These are phyloP conservation scores for human (Homo sapiens) DNA, from an alignment of 2,113 vertebrate species.

Conservation along the genomic window GRCh38 chrX:28515001-28515500, in stretches of 20 bases:
- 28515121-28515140: no score
- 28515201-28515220: constrained; percentile 14
- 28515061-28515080: no score
- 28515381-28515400: not conserved
- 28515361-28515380: constrained; percentile 19
- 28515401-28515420: not conserved
- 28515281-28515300: not conserved
- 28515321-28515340: not conserved
- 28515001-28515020: no score
- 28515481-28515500: not conserved
- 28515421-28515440: not conserved
- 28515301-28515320: not conserved
- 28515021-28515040: no score
- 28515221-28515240: constrained; percentile 13
- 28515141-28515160: no score
- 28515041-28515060: no score
- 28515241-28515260: constrained; percentile 29
- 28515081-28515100: no score
- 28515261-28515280: not conserved
- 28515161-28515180: no score
- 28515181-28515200: not conserved
- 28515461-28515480: not conserved
- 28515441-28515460: not conserved
- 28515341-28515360: not conserved
- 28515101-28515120: no score